A percentile compares a stretch with the other conserved stretches of the same genome.
phyloP scores from a whole-genome alignment of 1,140 invertebrate species.

The Calosoma granatense region DNA sequence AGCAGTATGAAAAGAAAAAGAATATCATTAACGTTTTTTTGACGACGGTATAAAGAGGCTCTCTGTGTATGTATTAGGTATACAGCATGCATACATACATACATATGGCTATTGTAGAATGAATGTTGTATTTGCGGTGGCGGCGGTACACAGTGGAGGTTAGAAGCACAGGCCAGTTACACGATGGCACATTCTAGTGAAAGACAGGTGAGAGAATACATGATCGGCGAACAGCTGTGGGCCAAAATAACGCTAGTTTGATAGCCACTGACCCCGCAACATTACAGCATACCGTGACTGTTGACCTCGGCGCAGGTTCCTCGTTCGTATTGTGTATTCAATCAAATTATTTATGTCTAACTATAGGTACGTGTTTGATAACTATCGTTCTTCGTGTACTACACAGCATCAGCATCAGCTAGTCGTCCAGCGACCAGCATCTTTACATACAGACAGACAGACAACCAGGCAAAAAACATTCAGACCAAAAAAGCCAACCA shows the following conservation, averaged over 20 bases:
- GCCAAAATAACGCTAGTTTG: background rate
- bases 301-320: background rate
- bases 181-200: background rate
- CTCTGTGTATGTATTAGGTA: too few relatives aligned
- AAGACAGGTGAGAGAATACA: constrained; percentile 3
- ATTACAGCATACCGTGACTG: background rate
- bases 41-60: too few relatives aligned
- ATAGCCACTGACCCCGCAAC: constrained; percentile 3
- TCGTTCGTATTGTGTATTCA: constrained; percentile 6
- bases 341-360: constrained; percentile 9
- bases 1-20: too few relatives aligned
- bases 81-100: too few relatives aligned
- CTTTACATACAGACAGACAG: background rate
- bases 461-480: background rate
- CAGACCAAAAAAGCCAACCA: background rate
- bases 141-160: too few relatives aligned
- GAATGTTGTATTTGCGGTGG: too few relatives aligned
- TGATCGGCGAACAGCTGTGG: background rate
- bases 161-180: background rate
- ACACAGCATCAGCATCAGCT: too few relatives aligned
- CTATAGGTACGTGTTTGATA: constrained; percentile 1
- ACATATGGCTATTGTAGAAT: too few relatives aligned
- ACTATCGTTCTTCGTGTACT: background rate
- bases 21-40: too few relatives aligned
- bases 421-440: background rate